phyloP scores from a whole-genome alignment of 2,113 vertebrate species.

The Oenanthe oenanthe region DNA sequence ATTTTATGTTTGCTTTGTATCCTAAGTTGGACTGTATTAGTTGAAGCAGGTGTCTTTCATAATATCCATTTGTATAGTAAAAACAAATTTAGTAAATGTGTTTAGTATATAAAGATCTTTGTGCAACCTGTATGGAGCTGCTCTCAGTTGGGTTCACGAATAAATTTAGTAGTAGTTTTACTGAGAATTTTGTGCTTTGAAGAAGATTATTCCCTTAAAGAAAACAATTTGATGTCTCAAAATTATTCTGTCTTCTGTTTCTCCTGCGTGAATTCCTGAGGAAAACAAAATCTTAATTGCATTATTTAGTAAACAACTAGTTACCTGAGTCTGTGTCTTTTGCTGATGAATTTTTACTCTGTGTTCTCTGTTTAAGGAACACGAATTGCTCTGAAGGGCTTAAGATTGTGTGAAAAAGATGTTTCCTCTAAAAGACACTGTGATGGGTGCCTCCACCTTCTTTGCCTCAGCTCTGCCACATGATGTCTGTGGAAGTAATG shows the following conservation, averaged over 20 bases:
- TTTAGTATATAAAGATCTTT: background rate
- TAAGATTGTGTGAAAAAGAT: conserved; percentile 61
- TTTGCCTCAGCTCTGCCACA: conserved; percentile 96
- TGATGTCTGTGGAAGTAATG: conserved; percentile 98
- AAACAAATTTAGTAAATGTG: background rate
- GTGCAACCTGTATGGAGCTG: background rate
- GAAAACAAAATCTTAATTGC: background rate
- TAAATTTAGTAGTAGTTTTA: background rate
- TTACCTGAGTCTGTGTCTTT: background rate
- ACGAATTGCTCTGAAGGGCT: background rate
- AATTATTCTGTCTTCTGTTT: background rate
- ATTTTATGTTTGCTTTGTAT: background rate
- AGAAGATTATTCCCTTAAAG: background rate
- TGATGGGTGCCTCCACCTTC: conserved; percentile 95
- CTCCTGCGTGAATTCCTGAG: background rate
- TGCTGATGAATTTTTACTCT: background rate
- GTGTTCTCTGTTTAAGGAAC: background rate
- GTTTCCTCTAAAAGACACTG: conserved; percentile 89
- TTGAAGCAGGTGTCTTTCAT: background rate
- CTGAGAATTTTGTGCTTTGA: background rate
- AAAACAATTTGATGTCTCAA: background rate
- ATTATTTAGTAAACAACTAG: background rate
- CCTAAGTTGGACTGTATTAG: background rate
- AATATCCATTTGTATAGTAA: background rate
- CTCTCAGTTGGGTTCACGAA: background rate